These are phyloP conservation scores for Holothuria leucospilota DNA, from an alignment of 53 echinoderm and acorn worm species.

Conservation along the genomic window DNA sequence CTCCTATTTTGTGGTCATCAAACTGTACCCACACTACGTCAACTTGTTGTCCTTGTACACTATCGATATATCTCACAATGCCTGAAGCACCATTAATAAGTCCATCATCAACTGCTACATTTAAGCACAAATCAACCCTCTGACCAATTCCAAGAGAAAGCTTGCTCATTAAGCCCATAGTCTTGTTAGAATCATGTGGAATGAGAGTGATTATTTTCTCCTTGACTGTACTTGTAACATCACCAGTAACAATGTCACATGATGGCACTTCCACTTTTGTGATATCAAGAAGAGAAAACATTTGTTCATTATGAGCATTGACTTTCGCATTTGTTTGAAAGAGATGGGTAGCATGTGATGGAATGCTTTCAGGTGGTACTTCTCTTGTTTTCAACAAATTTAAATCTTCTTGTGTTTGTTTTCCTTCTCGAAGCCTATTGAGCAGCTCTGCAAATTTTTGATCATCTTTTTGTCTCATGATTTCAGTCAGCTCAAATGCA, in stretches of 20 bases:
- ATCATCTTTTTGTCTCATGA: conserved; percentile 72
- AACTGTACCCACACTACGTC: conserved; percentile 24
- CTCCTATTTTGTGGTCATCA: conserved; percentile 11
- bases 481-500: conserved; percentile 64
- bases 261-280: neutral
- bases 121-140: conserved; percentile 17
- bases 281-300: neutral
- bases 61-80: neutral
- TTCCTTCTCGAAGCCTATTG: too few species aligned
- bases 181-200: conserved; percentile 3
- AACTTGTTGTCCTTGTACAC: neutral
- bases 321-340: conserved; percentile 17
- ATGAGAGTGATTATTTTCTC: neutral
- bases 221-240: conserved; percentile 27
- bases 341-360: neutral
- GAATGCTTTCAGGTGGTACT: neutral
- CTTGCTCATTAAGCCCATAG: neutral
- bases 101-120: conserved; percentile 47
- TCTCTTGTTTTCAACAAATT: neutral
- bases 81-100: conserved; percentile 36
- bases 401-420: too few species aligned
- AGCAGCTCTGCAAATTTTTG: too few species aligned
- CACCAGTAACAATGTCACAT: neutral
- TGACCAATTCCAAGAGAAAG: conserved; percentile 18
- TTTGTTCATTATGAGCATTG: neutral